Base-by-base conservation (phyloP, 2,888 invertebrate genomes). In the Linyphia triangularis region DNA sequence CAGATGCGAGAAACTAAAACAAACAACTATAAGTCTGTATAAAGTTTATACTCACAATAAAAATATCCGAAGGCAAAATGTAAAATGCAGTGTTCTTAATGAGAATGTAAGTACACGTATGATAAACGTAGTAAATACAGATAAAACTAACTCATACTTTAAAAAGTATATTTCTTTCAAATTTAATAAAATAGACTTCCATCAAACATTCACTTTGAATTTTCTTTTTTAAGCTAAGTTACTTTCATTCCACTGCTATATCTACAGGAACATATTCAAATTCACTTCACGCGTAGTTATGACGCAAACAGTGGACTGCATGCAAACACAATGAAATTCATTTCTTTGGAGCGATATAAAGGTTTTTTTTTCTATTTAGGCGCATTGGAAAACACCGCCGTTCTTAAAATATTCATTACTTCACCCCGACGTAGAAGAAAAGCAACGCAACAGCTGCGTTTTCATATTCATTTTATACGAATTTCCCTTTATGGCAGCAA, bases 361-460 rank as follows among this genome's bases (percentile, higher is more conserved):
- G n/a, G 16, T 51, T 51, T n/a, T 51, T n/a, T 16, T 43, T 40
- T 51, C n/a, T 51, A 0, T 51, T 51, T 7, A 13, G n/a, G n/a
- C 13, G 51, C 51, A 51, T 10, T 16, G 51, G 51, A n/a, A 51
- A 51, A 51, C 51, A n/a, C n/a, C 51, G 16, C 51, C 5, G 51
- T 19, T 67, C 67, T 67, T 67, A 67, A 67, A 67, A 67, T 67
- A 67, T 57, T 57, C 73, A 73, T 73, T 73, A 73, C 57, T 30
- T 19, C 30, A n/a, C 16, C 5, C 67, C 30, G n/a, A 19, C 57
- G 33, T n/a, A 24, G 10, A n/a, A 30, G 4, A 57, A 73, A 73
- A 57, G 30, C 26, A 57, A 19, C 19, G 4, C 22, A 30, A 67
- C 30, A 67, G 67, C 67, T 7, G 30, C 57, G 67, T 57, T 28